Conservation (phyloP, 2,888 invertebrate species). For the Drosophila fungiperda region DNA sequence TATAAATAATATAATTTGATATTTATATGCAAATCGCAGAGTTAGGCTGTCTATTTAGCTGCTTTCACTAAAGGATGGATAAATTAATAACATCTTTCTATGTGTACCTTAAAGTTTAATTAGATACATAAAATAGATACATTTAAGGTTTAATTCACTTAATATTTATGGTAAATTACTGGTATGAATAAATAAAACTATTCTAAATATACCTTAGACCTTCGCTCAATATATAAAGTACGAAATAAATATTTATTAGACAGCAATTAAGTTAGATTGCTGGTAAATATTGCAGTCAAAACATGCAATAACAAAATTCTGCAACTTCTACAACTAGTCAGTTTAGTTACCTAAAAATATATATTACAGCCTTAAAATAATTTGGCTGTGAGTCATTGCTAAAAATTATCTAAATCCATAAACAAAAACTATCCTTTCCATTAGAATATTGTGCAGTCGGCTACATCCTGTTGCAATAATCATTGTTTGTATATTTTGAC, state of each 20-base stretch:
- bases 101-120: background rate
- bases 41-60: background rate
- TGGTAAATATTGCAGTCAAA: background rate
- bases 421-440: background rate
- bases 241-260: background rate
- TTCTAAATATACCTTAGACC: too few species aligned
- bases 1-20: too few species aligned
- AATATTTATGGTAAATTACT: background rate
- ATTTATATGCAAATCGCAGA: background rate
- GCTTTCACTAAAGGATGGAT: background rate
- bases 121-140: background rate
- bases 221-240: background rate
- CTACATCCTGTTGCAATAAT: background rate
- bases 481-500: constrained; percentile 3
- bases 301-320: background rate
- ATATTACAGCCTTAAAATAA: background rate
- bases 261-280: background rate
- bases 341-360: background rate
- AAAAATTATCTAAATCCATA: background rate
- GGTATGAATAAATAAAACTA: background rate
- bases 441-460: background rate
- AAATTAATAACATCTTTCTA: background rate
- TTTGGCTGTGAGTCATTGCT: background rate
- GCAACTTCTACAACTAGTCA: background rate
- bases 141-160: background rate